These are phyloP conservation scores for Opisthocomus hoazin DNA, from an alignment of 2,113 vertebrate species.

Conservation along the genomic window DNA sequence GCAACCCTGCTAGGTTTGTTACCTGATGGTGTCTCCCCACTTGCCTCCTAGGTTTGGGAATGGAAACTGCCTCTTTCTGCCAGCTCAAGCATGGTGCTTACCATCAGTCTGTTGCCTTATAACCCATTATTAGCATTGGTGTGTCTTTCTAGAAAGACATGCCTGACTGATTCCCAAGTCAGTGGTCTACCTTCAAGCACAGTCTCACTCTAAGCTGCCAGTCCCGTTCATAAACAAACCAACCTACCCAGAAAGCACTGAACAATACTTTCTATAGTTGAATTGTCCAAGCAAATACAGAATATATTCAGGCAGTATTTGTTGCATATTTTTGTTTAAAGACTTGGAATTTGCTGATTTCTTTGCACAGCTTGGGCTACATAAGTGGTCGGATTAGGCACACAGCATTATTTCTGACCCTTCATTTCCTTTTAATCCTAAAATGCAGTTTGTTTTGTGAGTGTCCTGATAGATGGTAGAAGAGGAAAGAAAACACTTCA, in stretches of 20 bases:
- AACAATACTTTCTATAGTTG: background rate
- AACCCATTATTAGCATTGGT: fast-evolving
- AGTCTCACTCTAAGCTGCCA: background rate
- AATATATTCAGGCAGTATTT: background rate
- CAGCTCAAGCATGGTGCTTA: background rate
- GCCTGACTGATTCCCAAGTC: background rate
- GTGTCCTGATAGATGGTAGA: background rate
- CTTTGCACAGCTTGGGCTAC: constrained; percentile 23
- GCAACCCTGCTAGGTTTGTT: background rate
- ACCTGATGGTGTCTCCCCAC: fast-evolving
- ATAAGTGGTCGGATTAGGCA: background rate
- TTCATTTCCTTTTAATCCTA: background rate
- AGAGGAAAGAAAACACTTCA: background rate
- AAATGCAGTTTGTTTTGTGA: background rate
- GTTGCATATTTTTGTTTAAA: background rate
- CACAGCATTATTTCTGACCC: background rate
- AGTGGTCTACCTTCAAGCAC: background rate
- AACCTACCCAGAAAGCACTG: background rate
- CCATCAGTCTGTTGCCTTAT: background rate
- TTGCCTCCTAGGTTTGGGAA: background rate
- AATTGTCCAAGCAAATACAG: background rate
- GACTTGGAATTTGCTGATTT: background rate
- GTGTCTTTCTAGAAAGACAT: background rate
- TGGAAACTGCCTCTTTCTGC: background rate
- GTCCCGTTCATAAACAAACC: fast-evolving